These are phyloP conservation scores for Lepeophtheirus nordmannii DNA, from an alignment of 2,888 invertebrate genomes.

Conservation along the genomic window DNA sequence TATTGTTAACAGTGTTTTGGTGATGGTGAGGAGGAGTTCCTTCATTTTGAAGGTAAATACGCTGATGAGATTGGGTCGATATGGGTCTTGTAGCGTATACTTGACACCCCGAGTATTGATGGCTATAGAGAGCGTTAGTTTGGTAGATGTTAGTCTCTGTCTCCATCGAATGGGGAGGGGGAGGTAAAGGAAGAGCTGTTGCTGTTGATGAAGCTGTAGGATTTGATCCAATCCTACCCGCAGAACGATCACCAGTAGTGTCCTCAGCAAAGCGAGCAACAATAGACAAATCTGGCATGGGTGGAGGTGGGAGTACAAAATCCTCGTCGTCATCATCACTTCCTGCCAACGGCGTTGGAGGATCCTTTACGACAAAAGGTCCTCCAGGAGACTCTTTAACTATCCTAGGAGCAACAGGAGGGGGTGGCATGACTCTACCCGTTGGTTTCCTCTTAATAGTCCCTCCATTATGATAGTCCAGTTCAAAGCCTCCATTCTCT, in stretches of 20 bases:
- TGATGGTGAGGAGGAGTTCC: too few relatives aligned
- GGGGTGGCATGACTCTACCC: not conserved
- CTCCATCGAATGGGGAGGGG: not conserved
- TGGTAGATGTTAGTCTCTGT: not conserved
- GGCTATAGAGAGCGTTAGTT: too few relatives aligned
- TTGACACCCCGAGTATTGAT: too few relatives aligned
- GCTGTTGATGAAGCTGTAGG: not conserved
- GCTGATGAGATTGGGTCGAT: not conserved
- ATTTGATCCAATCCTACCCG: not conserved
- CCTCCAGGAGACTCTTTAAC: not conserved
- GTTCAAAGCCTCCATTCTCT: constrained; percentile 35
- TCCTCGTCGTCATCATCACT: constrained; percentile 35
- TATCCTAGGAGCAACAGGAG: not conserved
- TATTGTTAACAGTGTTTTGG: too few relatives aligned
- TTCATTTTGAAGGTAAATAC: not conserved
- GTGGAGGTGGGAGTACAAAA: constrained; percentile 53
- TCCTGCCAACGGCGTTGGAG: constrained; percentile 40
- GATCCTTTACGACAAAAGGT: constrained; percentile 29
- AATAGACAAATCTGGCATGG: constrained; percentile 35
- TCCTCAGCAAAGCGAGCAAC: not conserved
- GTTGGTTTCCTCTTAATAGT: constrained; percentile 80
- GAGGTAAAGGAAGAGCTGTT: not conserved
- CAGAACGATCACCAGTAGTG: not conserved
- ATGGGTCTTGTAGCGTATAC: too few relatives aligned
- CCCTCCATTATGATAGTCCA: constrained; percentile 41